Conservation (phyloP, 2,888 invertebrate genomes). For the Calameuta filiformis region DNA sequence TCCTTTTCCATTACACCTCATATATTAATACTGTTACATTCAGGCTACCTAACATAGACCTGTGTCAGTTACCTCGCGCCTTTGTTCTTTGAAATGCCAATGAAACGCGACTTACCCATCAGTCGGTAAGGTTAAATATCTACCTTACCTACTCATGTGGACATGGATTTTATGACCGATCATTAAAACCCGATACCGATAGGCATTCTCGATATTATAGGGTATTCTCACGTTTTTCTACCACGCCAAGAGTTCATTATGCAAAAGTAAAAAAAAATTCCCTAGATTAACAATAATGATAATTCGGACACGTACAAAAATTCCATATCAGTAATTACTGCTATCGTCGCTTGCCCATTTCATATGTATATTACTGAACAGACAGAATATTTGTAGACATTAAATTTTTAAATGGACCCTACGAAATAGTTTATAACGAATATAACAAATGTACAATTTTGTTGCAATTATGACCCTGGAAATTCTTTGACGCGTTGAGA, state of each 20-base stretch:
- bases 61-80: background rate
- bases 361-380: background rate
- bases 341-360: background rate
- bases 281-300: background rate
- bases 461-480: no score
- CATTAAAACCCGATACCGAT: conserved; percentile 1
- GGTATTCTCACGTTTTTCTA: background rate
- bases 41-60: background rate
- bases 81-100: conserved; percentile 10
- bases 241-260: background rate
- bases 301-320: background rate
- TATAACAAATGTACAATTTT: no score
- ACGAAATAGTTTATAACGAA: no score
- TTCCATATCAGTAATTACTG: background rate
- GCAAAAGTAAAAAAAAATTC: background rate
- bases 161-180: conserved; percentile 4
- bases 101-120: background rate
- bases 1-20: background rate
- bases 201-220: background rate
- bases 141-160: background rate
- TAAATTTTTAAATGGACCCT: background rate
- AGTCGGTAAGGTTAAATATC: conserved; percentile 7
- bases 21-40: background rate
- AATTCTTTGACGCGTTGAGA: background rate
- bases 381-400: background rate